Base-by-base conservation (phyloP, 1,140 invertebrate species). In the Popillia japonica region DNA sequence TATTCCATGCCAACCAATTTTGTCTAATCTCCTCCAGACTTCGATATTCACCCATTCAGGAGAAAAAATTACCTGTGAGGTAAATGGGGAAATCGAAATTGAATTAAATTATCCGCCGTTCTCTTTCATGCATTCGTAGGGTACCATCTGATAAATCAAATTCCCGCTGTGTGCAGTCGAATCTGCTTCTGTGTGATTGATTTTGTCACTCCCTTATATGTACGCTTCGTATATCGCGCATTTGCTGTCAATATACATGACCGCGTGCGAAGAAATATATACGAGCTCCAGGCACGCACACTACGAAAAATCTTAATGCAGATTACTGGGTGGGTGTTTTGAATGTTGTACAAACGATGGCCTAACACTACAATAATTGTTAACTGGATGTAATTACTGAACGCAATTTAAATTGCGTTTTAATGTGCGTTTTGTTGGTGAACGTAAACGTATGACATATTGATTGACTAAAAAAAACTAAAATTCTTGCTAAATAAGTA, bases 51-150 rank as follows among this genome's bases (percentile, higher is more conserved):
- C 17, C 48, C 48, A 55, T 55, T 55, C 48, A 55, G 48, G 14
- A 55, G 48, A 55, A 55, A 55, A 55, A 55, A 55, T n/a, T 55
- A 55, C 48, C 48, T 55, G 14, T n/a, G 14, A 17, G 48, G 48
- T 55, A 55, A 55, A 55, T 55, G 48, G 14, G 14, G 48, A 55
- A 55, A 55, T 55, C 48, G 48, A 55, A 55, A 55, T 55, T 55
- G 48, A 55, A 55, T 55, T 55, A 55, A 55, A 55, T 55, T 55
- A 55, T 55, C 48, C 48, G n/a, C 17, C 48, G 48, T 55, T 55
- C 48, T 55, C 48, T 55, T 55, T 55, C 48, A n/a, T 17, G 48
- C 48, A n/a, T 55, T 55, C 48, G 48, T 17, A 14, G 2, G 48
- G 48, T 55, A 17, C 17, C 48, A 14, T 55, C 48, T 55, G 48